Percentiles rank a stretch among this genome's conserved stretches.
Evolutionary conservation across 2,888 invertebrate genomes (phyloP).

Genomic region (Sphinx pinastri): DNA sequence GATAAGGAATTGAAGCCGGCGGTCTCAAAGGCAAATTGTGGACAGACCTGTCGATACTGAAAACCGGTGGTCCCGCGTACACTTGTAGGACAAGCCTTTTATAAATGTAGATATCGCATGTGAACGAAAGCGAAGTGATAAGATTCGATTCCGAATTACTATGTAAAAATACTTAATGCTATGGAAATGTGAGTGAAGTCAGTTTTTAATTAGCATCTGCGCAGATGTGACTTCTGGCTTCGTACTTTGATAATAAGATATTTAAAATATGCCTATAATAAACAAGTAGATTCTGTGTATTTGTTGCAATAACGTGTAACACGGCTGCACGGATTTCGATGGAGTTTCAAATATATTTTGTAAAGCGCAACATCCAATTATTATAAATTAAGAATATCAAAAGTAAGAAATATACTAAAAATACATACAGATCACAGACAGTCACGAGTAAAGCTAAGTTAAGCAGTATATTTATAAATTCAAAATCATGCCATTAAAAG

Average conservation of each 20-base stretch:
- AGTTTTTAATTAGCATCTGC: not conserved
- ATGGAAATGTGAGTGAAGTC: not conserved
- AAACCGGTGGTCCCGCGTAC: conserved; percentile 54
- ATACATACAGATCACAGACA: too few species aligned
- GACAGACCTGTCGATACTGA: conserved; percentile 58
- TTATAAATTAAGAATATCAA: too few species aligned
- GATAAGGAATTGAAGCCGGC: conserved; percentile 76
- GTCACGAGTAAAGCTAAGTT: too few species aligned
- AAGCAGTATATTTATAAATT: too few species aligned
- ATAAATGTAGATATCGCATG: conserved; percentile 21
- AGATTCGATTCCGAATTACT: conserved; percentile 23
- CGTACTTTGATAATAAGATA: not conserved
- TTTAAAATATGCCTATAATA: too few species aligned
- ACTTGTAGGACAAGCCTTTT: conserved; percentile 25
- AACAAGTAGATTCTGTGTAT: too few species aligned
- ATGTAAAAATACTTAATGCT: conserved; percentile 16
- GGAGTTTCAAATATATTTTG: too few species aligned
- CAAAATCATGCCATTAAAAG: too few species aligned
- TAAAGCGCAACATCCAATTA: too few species aligned
- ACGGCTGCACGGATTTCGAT: too few species aligned
- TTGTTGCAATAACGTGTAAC: too few species aligned
- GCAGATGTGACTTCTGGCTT: not conserved
- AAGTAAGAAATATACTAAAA: too few species aligned
- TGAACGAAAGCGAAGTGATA: conserved; percentile 20
- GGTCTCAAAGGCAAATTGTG: conserved; percentile 81